These are phyloP conservation scores for Vireo altiloquus DNA, from an alignment of 2,113 vertebrate genomes.

Conservation along the genomic window DNA sequence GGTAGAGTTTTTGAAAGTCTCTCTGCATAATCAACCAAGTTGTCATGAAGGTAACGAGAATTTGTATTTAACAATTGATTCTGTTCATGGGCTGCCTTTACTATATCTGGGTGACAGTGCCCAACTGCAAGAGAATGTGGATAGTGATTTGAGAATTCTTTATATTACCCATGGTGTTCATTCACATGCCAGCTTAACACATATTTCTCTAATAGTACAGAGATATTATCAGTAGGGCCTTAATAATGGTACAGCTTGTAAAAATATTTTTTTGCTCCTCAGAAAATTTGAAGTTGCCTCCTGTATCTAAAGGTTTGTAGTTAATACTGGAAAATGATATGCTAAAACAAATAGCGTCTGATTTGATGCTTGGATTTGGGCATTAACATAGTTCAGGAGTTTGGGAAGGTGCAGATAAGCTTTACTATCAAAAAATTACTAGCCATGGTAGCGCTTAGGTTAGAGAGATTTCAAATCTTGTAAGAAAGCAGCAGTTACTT, in stretches of 20 bases:
- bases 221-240: not conserved
- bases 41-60: conserved; percentile 90
- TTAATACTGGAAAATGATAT: not conserved
- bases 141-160: not conserved
- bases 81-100: conserved; percentile 84
- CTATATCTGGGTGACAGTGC: conserved; percentile 88
- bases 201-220: not conserved
- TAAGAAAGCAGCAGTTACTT: not conserved
- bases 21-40: conserved; percentile 83
- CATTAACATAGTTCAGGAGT: not conserved
- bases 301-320: not conserved
- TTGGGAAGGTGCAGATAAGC: not conserved
- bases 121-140: conserved; percentile 79
- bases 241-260: not conserved
- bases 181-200: not conserved
- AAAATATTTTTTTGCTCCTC: not conserved
- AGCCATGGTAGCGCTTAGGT: not conserved
- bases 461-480: not conserved
- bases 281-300: not conserved
- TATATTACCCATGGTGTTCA: fast-evolving
- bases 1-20: conserved; percentile 85
- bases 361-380: not conserved
- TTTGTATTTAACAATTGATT: conserved; percentile 90
- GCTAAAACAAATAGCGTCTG: not conserved
- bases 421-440: not conserved